phyloP scores from a whole-genome alignment of 2,888 invertebrate species.

The Callinectes sapidus region DNA sequence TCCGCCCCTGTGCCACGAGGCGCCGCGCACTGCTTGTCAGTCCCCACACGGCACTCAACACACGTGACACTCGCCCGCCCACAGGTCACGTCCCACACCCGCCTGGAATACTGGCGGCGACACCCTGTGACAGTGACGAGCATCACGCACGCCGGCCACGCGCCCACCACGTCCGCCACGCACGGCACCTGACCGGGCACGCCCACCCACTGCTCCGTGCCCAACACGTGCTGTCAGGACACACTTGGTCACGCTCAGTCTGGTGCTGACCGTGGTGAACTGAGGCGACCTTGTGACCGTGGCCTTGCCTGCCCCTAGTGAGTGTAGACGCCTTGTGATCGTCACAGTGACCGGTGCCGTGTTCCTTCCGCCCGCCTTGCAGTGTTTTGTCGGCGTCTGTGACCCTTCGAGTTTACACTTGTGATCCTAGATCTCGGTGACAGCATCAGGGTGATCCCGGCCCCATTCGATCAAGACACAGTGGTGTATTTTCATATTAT shows the following conservation, averaged over 20 bases:
- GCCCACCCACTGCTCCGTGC: constrained; percentile 52
- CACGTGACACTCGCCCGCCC: constrained; percentile 66
- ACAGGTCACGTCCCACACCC: constrained; percentile 67
- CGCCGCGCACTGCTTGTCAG: constrained; percentile 68
- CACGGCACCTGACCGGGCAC: constrained; percentile 63
- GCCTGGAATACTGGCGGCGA: constrained; percentile 62
- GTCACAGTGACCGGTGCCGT: constrained; percentile 34
- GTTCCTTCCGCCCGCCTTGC: background rate
- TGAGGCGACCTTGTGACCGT: constrained; percentile 44
- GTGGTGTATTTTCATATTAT: background rate
- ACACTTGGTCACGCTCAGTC: constrained; percentile 43
- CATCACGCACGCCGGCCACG: constrained; percentile 63
- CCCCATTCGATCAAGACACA: background rate
- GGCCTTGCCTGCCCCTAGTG: constrained; percentile 24
- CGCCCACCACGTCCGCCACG: constrained; percentile 63
- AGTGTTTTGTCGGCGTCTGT: background rate
- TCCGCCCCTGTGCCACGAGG: constrained; percentile 55
- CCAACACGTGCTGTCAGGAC: constrained; percentile 46
- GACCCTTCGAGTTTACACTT: background rate
- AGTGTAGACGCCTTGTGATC: background rate
- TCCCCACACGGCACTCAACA: constrained; percentile 66
- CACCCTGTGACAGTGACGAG: constrained; percentile 59
- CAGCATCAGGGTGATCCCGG: background rate
- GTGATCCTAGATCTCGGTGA: background rate
- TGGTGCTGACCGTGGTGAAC: constrained; percentile 46